Evolutionary conservation across 2,113 vertebrate species (phyloP).

Genomic region (Sardina pilchardus): DNA sequence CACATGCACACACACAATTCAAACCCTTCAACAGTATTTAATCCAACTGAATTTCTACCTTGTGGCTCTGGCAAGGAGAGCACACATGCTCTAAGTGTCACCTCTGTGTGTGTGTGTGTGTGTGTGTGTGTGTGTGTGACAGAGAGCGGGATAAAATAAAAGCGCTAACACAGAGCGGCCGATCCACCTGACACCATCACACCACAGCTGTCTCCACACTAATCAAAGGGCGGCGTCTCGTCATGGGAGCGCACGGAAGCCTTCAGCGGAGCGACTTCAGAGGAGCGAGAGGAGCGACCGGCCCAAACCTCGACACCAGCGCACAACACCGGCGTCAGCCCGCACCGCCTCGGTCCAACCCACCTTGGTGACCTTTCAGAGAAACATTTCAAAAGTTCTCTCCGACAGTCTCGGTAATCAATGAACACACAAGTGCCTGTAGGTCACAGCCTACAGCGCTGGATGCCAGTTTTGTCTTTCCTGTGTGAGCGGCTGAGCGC

Average conservation of each 20-base stretch:
- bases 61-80: conserved; percentile 24
- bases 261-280: too few relatives aligned
- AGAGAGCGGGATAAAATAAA: not conserved
- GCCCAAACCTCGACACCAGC: conserved; percentile 18
- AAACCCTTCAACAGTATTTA: not conserved
- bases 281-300: not conserved
- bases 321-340: not conserved
- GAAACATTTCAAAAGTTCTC: not conserved
- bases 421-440: not conserved
- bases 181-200: conserved; percentile 23
- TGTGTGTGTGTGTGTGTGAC: conserved; percentile 6
- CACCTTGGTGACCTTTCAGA: not conserved
- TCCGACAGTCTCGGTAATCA: not conserved
- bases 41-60: conserved; percentile 20
- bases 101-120: conserved; percentile 15
- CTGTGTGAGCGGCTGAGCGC: not conserved
- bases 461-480: not conserved
- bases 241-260: conserved; percentile 29
- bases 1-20: conserved; percentile 28
- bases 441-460: not conserved
- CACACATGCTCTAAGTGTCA: not conserved
- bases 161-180: not conserved
- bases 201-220: conserved; percentile 46
- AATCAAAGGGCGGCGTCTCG: conserved; percentile 39
- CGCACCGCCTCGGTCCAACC: not conserved